Evolutionary conservation across 2,888 invertebrate species (phyloP), one percentile per base, ranked within the genome.

Genomic region (Bembecia ichneumoniformis): DNA sequence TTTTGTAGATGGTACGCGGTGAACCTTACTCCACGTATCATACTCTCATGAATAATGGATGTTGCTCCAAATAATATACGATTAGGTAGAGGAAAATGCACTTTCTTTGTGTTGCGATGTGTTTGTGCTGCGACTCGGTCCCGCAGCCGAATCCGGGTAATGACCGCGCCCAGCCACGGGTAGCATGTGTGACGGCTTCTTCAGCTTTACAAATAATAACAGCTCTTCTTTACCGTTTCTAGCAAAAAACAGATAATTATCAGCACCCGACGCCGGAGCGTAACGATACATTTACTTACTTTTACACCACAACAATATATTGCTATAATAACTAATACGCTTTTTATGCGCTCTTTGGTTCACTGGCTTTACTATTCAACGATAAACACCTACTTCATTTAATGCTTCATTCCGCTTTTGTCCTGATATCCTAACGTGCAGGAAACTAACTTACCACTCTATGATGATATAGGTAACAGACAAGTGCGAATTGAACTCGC

Each of bases 31-130:
- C 70, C 71, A 65, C 78, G 81, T 82, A 82, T 82, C 80, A 81
- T 77, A 76, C 71, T 61, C 72, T 77, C 76, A 82, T 83, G 82
- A 77, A 83, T 84, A 81, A 83, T 82, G 77, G 68, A 82, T 71
- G 52, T 58, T 71, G 82, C 78, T 82, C 82, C 80, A 80, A 82
- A 82, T 82, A 82, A 80, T 81, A 77, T 75, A 80, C 77, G 79
- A 77, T 79, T 77, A 73, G 68, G 62, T 61, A 59, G 62, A 75
- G 76, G 80, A 78, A 83, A 81, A 81, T 81, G 81, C 82, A 81
- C 81, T 83, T 82, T 82, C 82, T 83, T 84, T 82, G 82, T 79
- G 67, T 77, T 62, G 64, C 60, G 59, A 54, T 69, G 70, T 54
- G 52, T 54, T 55, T 57, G 55, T 46, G 46, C 34, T 49, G 50